A percentile compares a stretch with the other conserved stretches of the same genome.
Evolutionary conservation across 2,888 invertebrate genomes (phyloP).

Genomic region (Eucera pruinosa): DNA sequence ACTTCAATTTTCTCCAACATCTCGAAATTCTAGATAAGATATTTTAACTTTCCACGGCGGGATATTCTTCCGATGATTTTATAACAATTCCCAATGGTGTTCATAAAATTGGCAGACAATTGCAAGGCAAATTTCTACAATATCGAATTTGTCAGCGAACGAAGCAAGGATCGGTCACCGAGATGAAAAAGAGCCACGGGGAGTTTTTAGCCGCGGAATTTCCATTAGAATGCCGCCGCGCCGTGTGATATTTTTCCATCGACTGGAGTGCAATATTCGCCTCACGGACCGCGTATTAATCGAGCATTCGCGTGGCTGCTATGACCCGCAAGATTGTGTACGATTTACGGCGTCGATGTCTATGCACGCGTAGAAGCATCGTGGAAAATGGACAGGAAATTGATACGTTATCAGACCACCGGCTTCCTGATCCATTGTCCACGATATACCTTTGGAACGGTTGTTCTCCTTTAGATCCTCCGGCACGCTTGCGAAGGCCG

Average conservation of each 20-base stretch:
- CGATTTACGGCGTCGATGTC: conserved; percentile 38
- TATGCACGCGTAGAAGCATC: background rate
- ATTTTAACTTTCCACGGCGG: too few species aligned
- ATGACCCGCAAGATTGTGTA: background rate
- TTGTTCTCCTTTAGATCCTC: conserved; percentile 33
- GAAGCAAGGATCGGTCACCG: too few species aligned
- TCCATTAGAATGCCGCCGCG: background rate
- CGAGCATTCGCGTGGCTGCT: background rate
- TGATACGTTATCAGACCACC: conserved; percentile 70
- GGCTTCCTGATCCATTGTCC: conserved; percentile 48
- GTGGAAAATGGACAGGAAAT: conserved; percentile 68
- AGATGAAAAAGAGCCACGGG: too few species aligned
- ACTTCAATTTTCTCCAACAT: too few species aligned
- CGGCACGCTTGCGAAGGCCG: conserved; percentile 50
- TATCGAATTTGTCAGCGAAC: background rate
- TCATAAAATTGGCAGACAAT: too few species aligned
- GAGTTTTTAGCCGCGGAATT: background rate
- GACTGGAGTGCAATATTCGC: background rate
- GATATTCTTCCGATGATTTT: too few species aligned
- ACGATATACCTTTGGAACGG: conserved; percentile 23
- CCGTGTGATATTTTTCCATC: conserved; percentile 10
- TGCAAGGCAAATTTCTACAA: too few species aligned
- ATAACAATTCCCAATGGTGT: too few species aligned
- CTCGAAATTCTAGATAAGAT: too few species aligned
- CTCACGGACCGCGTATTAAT: conserved; percentile 10